Evolutionary conservation across 2,888 invertebrate genomes (phyloP).

Genomic region (Melipona bicolor): DNA sequence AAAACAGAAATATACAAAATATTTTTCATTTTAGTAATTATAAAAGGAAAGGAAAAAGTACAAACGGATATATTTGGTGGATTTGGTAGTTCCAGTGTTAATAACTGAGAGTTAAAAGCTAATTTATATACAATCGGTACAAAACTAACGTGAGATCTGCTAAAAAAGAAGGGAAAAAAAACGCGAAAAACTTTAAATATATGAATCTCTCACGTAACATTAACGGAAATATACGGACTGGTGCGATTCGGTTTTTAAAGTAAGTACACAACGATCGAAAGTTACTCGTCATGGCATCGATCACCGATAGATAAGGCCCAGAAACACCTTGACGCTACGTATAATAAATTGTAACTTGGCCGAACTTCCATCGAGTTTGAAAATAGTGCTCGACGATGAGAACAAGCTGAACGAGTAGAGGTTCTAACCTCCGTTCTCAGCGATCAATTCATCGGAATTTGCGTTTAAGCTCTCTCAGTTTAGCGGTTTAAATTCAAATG

Average conservation of each 20-base stretch:
- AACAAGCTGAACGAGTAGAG: conserved; percentile 47
- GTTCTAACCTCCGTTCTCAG: conserved; percentile 58
- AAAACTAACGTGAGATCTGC: conserved; percentile 5
- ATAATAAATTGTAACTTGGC: conserved; percentile 47
- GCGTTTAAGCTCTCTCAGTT: conserved; percentile 64
- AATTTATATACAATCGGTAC: conserved; percentile 17
- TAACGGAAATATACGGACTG: conserved; percentile 26
- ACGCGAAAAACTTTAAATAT: not conserved
- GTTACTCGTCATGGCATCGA: conserved; percentile 70
- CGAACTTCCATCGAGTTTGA: conserved; percentile 40
- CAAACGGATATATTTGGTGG: not conserved
- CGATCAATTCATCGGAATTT: conserved; percentile 51
- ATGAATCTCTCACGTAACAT: conserved; percentile 33
- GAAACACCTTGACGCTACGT: conserved; percentile 50
- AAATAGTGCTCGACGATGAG: conserved; percentile 53
- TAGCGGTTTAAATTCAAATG: conserved; percentile 53
- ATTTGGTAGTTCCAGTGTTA: not conserved
- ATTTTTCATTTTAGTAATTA: not conserved
- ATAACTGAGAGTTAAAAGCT: conserved; percentile 5
- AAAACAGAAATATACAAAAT: not conserved
- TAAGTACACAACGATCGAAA: conserved; percentile 62
- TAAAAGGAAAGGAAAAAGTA: not conserved
- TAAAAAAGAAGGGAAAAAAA: not conserved
- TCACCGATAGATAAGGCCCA: conserved; percentile 77
- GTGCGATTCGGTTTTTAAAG: conserved; percentile 40